Percentiles rank a stretch among this genome's conserved stretches.
Conservation (phyloP, 1,140 invertebrate genomes). For the Apolygus lucorum region DNA sequence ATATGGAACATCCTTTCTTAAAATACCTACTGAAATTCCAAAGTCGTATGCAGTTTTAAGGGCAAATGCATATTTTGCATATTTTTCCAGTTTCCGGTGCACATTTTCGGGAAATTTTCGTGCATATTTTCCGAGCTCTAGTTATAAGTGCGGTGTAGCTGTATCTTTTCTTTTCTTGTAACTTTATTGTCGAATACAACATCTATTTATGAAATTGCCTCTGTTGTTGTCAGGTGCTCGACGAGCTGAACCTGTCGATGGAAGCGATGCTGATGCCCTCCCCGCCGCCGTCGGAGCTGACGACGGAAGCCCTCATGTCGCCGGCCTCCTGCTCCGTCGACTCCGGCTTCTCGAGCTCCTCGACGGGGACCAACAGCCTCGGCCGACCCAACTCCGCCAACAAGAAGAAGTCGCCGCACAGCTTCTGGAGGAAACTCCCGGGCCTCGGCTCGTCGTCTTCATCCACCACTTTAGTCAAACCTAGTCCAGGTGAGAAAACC, state of each 20-base stretch:
- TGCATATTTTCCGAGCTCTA: too few species aligned
- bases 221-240: constrained; percentile 54
- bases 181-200: too few species aligned
- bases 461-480: constrained; percentile 19
- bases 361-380: constrained; percentile 58
- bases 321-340: constrained; percentile 62
- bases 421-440: constrained; percentile 61
- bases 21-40: too few species aligned
- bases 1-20: too few species aligned
- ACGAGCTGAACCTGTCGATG: constrained; percentile 74
- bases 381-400: constrained; percentile 28
- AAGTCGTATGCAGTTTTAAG: too few species aligned
- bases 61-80: too few species aligned
- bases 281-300: constrained; percentile 34
- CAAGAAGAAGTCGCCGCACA: constrained; percentile 29
- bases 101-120: too few species aligned
- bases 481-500: constrained; percentile 20
- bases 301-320: constrained; percentile 56
- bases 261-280: constrained; percentile 78
- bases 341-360: constrained; percentile 70
- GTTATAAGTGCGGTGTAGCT: too few species aligned
- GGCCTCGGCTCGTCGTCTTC: constrained; percentile 48
- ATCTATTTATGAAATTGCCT: too few species aligned
- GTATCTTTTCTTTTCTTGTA: too few species aligned
- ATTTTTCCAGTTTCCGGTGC: too few species aligned